phyloP scores from a whole-genome alignment of 1,140 invertebrate species.

The Trichonephila clavipes region DNA sequence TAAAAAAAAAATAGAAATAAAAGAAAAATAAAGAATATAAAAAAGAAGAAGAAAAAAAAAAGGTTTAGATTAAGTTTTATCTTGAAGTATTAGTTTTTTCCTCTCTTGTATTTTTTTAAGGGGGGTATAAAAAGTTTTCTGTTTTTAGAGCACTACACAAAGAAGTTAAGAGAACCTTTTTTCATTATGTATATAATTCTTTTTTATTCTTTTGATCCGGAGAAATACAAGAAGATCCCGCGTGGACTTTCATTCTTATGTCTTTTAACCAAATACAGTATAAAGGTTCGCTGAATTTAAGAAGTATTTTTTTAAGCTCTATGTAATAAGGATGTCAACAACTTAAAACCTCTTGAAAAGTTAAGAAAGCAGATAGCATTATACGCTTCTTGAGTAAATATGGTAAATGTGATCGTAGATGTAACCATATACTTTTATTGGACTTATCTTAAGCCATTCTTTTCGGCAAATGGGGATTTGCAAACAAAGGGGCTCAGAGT shows the following conservation, averaged over 20 bases:
- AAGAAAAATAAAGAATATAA: background rate
- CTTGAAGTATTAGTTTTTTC: background rate
- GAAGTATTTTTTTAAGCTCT: conserved; percentile 6
- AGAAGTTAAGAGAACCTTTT: background rate
- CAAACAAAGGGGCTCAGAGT: no score
- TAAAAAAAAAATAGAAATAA: background rate
- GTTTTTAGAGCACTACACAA: background rate
- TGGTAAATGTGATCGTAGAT: no score
- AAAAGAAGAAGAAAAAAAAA: background rate
- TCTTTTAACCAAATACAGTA: background rate
- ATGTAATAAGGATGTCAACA: background rate
- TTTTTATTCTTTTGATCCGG: background rate
- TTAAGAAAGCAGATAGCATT: no score
- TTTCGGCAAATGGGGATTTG: no score
- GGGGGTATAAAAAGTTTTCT: background rate
- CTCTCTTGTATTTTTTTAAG: background rate
- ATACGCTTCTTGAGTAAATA: no score
- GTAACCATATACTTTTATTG: no score
- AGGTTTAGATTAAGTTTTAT: background rate
- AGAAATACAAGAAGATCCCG: background rate
- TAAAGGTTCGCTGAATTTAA: background rate
- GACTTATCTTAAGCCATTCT: no score
- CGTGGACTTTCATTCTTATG: background rate
- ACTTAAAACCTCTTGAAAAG: background rate
- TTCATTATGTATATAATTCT: background rate